A percentile compares a stretch with the other conserved stretches of the same genome.
phyloP scores from a whole-genome alignment of 2,113 vertebrate species.

The Piprites chloris region DNA sequence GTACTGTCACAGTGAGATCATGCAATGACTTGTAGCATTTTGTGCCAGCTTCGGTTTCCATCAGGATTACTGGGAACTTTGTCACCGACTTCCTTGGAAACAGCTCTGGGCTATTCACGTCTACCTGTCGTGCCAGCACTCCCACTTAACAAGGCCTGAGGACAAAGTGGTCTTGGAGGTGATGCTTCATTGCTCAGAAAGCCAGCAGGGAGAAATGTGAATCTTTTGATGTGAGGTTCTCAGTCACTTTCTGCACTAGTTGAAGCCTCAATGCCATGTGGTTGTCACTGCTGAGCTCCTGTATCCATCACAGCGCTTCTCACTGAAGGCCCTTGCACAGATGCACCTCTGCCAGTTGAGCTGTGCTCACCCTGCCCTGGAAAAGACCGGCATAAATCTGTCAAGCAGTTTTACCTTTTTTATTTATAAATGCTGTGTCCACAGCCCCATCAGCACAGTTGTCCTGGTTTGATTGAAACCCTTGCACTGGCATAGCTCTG shows the following conservation, averaged over 20 bases:
- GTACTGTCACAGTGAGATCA: background rate
- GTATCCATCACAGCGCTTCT: background rate
- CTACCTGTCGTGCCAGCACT: background rate
- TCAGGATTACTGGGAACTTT: background rate
- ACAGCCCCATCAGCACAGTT: background rate
- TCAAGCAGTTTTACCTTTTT: background rate
- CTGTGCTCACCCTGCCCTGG: background rate
- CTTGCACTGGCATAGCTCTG: background rate
- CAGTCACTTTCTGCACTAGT: background rate
- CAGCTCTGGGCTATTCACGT: background rate
- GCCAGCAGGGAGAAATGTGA: background rate
- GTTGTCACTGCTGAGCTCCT: background rate
- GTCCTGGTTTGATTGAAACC: background rate
- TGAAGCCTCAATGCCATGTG: background rate
- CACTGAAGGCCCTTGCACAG: background rate
- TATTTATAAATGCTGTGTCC: background rate
- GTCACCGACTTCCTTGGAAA: background rate
- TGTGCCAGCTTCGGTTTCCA: conserved; percentile 30
- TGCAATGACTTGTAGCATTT: conserved; percentile 5
- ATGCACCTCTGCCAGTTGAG: background rate
- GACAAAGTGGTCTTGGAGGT: background rate
- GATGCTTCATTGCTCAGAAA: background rate
- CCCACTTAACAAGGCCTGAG: background rate
- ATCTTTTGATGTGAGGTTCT: background rate
- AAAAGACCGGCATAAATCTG: background rate